A percentile compares a stretch with the other conserved stretches of the same genome.
Evolutionary conservation across 2,797 vertebrate species (phyloP).

Genomic region (Trachops cirrhosus): DNA sequence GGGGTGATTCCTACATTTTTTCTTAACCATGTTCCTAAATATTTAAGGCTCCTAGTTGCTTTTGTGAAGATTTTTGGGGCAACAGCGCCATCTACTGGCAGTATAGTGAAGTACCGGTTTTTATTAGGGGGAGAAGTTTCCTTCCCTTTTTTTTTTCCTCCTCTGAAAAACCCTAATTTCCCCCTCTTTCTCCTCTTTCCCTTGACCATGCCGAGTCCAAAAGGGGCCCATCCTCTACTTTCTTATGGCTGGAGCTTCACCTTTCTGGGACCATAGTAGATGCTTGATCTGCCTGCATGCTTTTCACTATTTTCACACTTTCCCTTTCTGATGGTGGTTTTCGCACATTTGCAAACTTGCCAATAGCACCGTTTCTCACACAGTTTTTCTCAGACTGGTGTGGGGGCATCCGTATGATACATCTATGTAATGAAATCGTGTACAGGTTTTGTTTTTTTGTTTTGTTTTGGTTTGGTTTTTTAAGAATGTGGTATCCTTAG

Average conservation of each 20-base stretch:
- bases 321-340: neutral
- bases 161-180: neutral
- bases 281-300: neutral
- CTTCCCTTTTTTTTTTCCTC: neutral
- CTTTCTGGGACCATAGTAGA: neutral
- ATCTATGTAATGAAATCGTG: too few relatives aligned
- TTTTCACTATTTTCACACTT: neutral
- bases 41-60: fast-evolving
- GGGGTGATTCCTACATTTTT: neutral
- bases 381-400: neutral
- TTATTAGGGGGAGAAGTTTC: neutral
- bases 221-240: neutral
- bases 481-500: too few relatives aligned
- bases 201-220: neutral
- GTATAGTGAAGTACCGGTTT: neutral
- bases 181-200: neutral
- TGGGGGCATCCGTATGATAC: neutral
- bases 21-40: fast-evolving
- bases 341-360: too few relatives aligned
- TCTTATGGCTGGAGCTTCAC: too few relatives aligned
- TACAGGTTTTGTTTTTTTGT: neutral
- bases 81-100: neutral
- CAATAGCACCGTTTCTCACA: neutral
- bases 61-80: neutral
- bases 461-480: neutral